A percentile compares a stretch with the other conserved stretches of the same genome.
phyloP scores from a whole-genome alignment of 2,113 vertebrate species.

The Eublepharis macularius region DNA sequence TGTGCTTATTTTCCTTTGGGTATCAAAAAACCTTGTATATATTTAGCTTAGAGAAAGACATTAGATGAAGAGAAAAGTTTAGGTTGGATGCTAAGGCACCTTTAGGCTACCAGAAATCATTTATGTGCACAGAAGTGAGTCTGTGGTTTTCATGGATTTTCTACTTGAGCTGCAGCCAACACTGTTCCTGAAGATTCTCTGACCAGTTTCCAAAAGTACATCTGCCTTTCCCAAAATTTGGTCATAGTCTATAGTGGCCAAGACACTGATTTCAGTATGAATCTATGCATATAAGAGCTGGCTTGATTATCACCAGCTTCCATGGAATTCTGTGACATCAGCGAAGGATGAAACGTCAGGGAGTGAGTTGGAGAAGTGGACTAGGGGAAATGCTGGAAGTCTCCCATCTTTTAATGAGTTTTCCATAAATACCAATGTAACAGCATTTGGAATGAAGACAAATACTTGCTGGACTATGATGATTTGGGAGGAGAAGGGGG shows the following conservation, averaged over 20 bases:
- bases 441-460: conserved; percentile 90
- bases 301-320: background rate
- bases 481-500: too few species aligned
- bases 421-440: conserved; percentile 87
- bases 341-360: background rate
- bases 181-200: too few species aligned
- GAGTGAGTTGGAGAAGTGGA: background rate
- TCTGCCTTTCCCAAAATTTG: background rate
- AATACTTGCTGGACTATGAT: conserved; percentile 70
- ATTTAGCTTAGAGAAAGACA: background rate
- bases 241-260: background rate
- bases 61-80: background rate
- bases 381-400: background rate
- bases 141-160: too few species aligned
- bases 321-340: background rate
- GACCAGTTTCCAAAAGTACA: background rate
- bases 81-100: too few species aligned
- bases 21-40: background rate
- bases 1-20: background rate
- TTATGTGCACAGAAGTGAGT: too few species aligned
- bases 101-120: too few species aligned
- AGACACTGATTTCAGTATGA: background rate
- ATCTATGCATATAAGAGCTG: background rate
- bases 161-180: too few species aligned
- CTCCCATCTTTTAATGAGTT: conserved; percentile 61